Evolutionary conservation across 2,888 invertebrate species (phyloP), one percentile per base, ranked within the genome.

Genomic region (Epirrhoe tristata): DNA sequence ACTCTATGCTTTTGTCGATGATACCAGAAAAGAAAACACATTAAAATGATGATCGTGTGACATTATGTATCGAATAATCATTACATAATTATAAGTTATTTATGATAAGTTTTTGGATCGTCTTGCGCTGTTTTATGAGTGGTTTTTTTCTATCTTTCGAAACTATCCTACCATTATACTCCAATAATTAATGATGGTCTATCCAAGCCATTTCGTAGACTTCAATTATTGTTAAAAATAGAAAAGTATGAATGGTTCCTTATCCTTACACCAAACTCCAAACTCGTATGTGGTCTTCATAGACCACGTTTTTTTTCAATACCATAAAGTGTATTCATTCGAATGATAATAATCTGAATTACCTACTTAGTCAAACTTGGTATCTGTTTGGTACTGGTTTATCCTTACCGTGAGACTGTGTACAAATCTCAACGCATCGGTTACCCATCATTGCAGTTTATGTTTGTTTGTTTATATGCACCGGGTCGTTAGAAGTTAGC

Each of bases 401-500:
- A n/a, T n/a, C n/a, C n/a, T 24, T 32, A 50, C n/a, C 52, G 57
- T 58, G 58, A 14, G 46, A 39, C 53, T 17, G 52, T 52, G 31
- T 12, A 52, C 14, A 39, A 58, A 32, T 65, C 2, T 48, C 31
- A 46, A 39, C 12, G 63, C 39, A 59, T 63, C 32, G 53, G 50
- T 50, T 67, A 58, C 58, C 63, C 69, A 71, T 68, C 48, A 51
- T 46, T 56, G 10, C 52, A 55, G 65, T 70, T 71, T 72, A 69
- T 79, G 76, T 71, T 72, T 80, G 77, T 73, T 72, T 81, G 77
- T 73, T 72, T 80, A 75, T 76, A 69, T 74, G 74, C 74, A 74
- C 75, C 75, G 79, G 72, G 74, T 81, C 77, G 81, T 82, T 77
- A 78, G 77, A 77, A 74, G 79, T 73, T 54, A 65, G 72, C 76